Evolutionary conservation across 2,888 invertebrate genomes (phyloP), one percentile per base, ranked within the genome.

Genomic region (Agonopterix heracliana): DNA sequence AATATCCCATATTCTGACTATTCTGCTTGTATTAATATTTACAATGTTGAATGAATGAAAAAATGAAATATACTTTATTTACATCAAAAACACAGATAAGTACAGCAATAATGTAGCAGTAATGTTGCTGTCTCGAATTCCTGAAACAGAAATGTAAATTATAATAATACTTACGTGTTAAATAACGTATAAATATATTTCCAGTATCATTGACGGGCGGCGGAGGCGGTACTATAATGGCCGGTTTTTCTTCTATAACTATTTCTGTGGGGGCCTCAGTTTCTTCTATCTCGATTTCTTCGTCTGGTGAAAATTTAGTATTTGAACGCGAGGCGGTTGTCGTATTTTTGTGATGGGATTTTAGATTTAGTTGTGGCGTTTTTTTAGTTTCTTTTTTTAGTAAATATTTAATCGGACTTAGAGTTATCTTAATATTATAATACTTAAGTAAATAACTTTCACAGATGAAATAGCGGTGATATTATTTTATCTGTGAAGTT

Each of bases 161-260:
- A 38, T n/a, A 2, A 11, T 4, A 11, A 17, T 34, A 86, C 87
- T 88, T 83, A 88, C 87, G 86, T 80, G 87, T 87, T 44, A 88
- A 65, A 61, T 86, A 88, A 64, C 77, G 75, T 68, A 88, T 88
- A 74, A 73, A 84, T 63, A 81, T 68, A 58, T 71, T 77, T 48
- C 65, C 66, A 48, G 78, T 68, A 45, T 80, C 77, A 74, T 84
- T 83, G 58, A 78, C 70, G 4, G 74, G 67, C 17, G 78, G 81
- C 34, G 68, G 71, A 36, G 71, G 64, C 26, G 73, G 64, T 45
- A 64, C 51, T 45, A 60, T 57, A 46, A 48, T 41, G 14, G 53
- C 54, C 46, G 57, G 54, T 44, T 51, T 41, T 46, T 59, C 57
- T 51, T 56, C 57, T 48, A 55, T 54, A 11, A 54, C 52, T 41